Conservation (phyloP, 2,113 vertebrate genomes). For the Sinocyclocheilus rhinocerous region DNA sequence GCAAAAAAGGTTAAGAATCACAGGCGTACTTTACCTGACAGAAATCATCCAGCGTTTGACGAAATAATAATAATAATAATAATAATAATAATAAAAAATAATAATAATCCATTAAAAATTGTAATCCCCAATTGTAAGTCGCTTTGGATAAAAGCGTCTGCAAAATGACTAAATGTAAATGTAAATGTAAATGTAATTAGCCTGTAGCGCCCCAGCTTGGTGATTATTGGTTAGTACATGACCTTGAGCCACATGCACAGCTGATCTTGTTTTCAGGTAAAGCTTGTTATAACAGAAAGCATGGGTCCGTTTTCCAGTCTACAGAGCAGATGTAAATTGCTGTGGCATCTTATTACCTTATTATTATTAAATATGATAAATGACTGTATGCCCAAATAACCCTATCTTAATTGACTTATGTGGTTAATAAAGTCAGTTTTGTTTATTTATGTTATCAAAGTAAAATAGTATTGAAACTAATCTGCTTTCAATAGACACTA, state of each 20-base stretch:
- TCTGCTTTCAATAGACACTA: neutral
- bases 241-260: neutral
- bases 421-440: neutral
- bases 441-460: neutral
- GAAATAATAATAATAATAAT: neutral
- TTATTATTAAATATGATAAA: neutral
- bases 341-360: neutral
- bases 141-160: too few relatives aligned
- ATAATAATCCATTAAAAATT: too few relatives aligned
- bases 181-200: neutral
- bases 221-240: neutral
- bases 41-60: neutral
- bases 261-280: neutral
- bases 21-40: neutral
- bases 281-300: neutral
- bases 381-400: neutral
- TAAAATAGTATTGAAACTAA: neutral
- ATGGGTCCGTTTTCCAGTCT: neutral
- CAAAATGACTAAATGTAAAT: too few relatives aligned
- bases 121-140: too few relatives aligned
- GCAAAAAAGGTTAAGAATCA: neutral
- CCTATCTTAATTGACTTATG: neutral
- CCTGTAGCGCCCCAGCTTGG: constrained; percentile 24
- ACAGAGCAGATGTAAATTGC: neutral
- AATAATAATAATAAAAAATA: neutral